Evolutionary conservation across 1,140 invertebrate species (phyloP), one percentile per base, ranked within the genome.

Genomic region (Mylabris phalerata): DNA sequence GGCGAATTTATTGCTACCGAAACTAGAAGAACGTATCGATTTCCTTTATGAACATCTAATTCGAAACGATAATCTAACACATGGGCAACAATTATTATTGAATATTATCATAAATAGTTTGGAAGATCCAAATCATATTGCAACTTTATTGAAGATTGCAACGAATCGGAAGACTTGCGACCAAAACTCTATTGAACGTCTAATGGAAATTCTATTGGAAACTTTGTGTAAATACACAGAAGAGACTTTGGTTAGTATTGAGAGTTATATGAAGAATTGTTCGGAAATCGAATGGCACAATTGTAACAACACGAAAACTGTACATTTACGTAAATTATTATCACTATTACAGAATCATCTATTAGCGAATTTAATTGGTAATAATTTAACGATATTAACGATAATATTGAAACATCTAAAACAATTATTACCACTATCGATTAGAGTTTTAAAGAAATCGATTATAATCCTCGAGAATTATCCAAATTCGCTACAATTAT

Each of bases 1-100:
- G 42, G 81, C 82, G 0, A 75, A 79, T 3, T 68, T 85, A 50
- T 71, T 86, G 7, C 70, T 86, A 13, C 84, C 84, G 25, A 77
- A 81, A 24, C 67, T 86, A 26, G 72, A 75, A 58, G 82, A 83
- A 66, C 73, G 84, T 51, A 78, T 86, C 65, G 78, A 80, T 61
- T 71, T 86, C 19, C 67, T 85, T 7, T 77, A 84, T 56, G 74
- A 77, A 9, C 75, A 85, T 55, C 70, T 86, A 11, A 19, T 19
- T 79, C 82, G 3, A 77, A 82, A 79, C 13, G 73, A 77, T 38
- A 68, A 76, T 11, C 73, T 86, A 5, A 78, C 81, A 7, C 76
- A 78, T 64, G 84, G 84, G 48, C 82, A 86, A 74, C 76, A 79
- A 64, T 78, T 85, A 75, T 76, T 85, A 54, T 73, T 85, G 52